A percentile compares a stretch with the other conserved stretches of the same genome.
Evolutionary conservation across 2,888 invertebrate species (phyloP).

Genomic region (Melinopterus prodromus): DNA sequence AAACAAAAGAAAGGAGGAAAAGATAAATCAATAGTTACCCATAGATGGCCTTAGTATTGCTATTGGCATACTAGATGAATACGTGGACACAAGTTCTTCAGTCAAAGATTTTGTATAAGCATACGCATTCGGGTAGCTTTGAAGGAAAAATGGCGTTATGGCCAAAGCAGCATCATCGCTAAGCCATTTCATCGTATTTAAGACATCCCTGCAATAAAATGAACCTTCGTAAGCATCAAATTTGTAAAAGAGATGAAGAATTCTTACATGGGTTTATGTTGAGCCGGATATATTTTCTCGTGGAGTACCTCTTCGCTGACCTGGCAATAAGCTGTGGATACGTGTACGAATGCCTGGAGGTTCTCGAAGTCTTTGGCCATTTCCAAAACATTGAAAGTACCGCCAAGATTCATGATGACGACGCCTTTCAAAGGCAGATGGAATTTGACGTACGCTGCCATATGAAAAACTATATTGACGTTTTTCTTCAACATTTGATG

Average conservation of each 20-base stretch:
- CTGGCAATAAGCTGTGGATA: slow-evolving; percentile 93
- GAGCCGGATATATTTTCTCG: slow-evolving; percentile 80
- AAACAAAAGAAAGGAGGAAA: no score
- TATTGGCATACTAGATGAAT: slow-evolving; percentile 76
- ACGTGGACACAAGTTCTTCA: slow-evolving; percentile 82
- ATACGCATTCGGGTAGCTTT: slow-evolving; percentile 93
- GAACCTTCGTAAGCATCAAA: background rate
- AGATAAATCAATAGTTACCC: slow-evolving; percentile 68
- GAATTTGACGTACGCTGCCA: slow-evolving; percentile 78
- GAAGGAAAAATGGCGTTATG: slow-evolving; percentile 74
- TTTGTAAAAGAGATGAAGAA: background rate
- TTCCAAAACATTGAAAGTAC: slow-evolving; percentile 53
- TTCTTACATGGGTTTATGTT: slow-evolving; percentile 57
- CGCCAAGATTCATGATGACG: slow-evolving; percentile 69
- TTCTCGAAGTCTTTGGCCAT: slow-evolving; percentile 50
- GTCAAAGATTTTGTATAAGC: slow-evolving; percentile 95
- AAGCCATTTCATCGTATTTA: slow-evolving; percentile 73
- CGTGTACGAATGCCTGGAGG: slow-evolving; percentile 74
- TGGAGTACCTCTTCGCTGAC: slow-evolving; percentile 81
- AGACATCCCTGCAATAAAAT: slow-evolving; percentile 61
- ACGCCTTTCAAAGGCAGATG: slow-evolving; percentile 72
- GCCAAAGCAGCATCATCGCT: slow-evolving; percentile 70
- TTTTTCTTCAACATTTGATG: slow-evolving; percentile 61
- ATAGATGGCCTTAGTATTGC: slow-evolving; percentile 92
- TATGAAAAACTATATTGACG: slow-evolving; percentile 73